A percentile compares a stretch with the other conserved stretches of the same genome.
Evolutionary conservation across 2,888 invertebrate species (phyloP).

Genomic region (Ochropleura plecta): DNA sequence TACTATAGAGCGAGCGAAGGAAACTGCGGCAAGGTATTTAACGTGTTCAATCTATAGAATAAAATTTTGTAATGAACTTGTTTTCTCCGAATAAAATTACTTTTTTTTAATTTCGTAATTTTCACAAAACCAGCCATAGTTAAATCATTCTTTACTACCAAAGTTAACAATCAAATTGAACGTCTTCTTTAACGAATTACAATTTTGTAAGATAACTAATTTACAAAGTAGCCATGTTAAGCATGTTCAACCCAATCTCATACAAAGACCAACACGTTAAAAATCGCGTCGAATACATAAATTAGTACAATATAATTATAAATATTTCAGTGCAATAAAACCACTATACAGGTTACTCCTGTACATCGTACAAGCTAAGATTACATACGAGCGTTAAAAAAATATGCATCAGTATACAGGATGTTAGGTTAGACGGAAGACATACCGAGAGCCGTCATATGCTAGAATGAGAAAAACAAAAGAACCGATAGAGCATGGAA

Average conservation of each 20-base stretch:
- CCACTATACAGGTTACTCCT: constrained; percentile 28
- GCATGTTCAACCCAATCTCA: background rate
- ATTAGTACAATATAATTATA: constrained; percentile 20
- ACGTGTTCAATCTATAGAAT: constrained; percentile 11
- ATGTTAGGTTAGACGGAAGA: background rate
- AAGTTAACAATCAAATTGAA: background rate
- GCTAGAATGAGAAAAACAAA: no score
- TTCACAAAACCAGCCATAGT: background rate
- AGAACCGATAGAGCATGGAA: no score
- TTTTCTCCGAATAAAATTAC: background rate
- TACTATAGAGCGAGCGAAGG: constrained; percentile 46
- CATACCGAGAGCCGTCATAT: background rate
- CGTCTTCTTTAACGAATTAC: background rate
- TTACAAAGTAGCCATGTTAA: background rate
- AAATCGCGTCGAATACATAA: constrained; percentile 16
- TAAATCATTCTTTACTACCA: background rate
- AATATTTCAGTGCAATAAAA: constrained; percentile 49
- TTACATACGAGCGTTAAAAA: constrained; percentile 73
- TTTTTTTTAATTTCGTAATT: background rate
- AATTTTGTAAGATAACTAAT: background rate
- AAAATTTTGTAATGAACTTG: background rate
- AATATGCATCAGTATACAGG: constrained; percentile 69
- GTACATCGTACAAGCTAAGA: constrained; percentile 59
- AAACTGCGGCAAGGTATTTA: constrained; percentile 7
- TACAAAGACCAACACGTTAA: constrained; percentile 29